Percentiles rank a stretch among this genome's conserved stretches.
phyloP scores from a whole-genome alignment of 2,113 vertebrate genomes.

The Ammodytes marinus region DNA sequence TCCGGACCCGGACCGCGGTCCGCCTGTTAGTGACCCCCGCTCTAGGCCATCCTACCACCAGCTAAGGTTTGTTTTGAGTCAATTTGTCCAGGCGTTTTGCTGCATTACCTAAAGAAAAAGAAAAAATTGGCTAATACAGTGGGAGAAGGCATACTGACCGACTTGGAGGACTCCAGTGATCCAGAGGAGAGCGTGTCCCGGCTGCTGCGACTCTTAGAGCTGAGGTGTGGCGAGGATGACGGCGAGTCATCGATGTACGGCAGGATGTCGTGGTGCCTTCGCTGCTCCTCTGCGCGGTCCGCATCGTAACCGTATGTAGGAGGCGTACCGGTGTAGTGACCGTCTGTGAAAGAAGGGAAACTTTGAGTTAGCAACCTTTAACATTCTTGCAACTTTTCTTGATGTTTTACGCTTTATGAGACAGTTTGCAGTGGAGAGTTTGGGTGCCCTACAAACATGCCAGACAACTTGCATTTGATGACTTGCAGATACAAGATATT shows the following conservation, averaged over 20 bases:
- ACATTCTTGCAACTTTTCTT: neutral
- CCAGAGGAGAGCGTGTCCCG: constrained; percentile 91
- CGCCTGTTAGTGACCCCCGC: too few relatives aligned
- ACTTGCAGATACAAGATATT: neutral
- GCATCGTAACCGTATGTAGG: constrained; percentile 90
- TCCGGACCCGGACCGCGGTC: too few relatives aligned
- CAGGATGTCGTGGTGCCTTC: constrained; percentile 92
- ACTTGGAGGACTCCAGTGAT: constrained; percentile 92
- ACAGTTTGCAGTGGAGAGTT: neutral
- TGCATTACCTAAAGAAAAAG: too few relatives aligned
- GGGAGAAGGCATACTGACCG: constrained; percentile 78
- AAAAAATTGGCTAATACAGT: too few relatives aligned
- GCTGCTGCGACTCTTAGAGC: constrained; percentile 93
- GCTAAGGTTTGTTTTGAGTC: too few relatives aligned
- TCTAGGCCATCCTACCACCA: too few relatives aligned
- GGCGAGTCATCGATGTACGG: constrained; percentile 98
- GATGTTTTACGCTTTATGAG: neutral
- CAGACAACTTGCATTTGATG: neutral
- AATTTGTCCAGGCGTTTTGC: too few relatives aligned
- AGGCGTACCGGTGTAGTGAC: constrained; percentile 88
- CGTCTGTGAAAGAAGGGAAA: constrained; percentile 82
- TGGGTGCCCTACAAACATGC: neutral
- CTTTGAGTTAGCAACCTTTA: neutral
- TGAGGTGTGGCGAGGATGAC: constrained; percentile 94
- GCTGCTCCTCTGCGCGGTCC: constrained; percentile 92